Evolutionary conservation across 2,888 invertebrate genomes (phyloP).

Genomic region (Acronicta alni): DNA sequence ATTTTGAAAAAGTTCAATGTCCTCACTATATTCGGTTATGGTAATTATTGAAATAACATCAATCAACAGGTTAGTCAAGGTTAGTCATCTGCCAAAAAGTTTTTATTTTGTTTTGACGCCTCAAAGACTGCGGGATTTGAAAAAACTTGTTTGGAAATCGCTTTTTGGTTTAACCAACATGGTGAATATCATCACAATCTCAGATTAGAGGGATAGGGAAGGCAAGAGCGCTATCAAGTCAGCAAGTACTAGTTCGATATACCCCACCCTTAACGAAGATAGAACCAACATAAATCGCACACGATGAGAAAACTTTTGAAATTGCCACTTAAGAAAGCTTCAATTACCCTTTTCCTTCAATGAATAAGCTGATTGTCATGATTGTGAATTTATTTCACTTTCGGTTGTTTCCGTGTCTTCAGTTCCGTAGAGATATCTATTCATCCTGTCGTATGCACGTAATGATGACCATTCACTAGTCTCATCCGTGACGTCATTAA

Average conservation of each 20-base stretch:
- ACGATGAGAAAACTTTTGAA: not conserved
- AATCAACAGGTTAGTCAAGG: constrained; percentile 53
- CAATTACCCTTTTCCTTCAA: no score
- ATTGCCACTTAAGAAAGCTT: not conserved
- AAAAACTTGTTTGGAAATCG: constrained; percentile 32
- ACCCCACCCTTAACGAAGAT: no score
- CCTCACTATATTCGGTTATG: constrained; percentile 29
- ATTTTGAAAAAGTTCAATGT: constrained; percentile 30
- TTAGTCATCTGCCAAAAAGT: constrained; percentile 20
- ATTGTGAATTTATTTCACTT: not conserved
- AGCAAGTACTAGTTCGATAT: no score
- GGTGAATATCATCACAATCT: no score
- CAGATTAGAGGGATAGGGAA: no score
- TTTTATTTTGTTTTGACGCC: constrained; percentile 46
- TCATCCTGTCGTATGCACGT: constrained; percentile 20
- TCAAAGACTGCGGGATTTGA: constrained; percentile 21
- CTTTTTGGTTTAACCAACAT: constrained; percentile 12
- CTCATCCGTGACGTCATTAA: constrained; percentile 40
- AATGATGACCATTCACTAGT: constrained; percentile 19
- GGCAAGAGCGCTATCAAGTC: no score
- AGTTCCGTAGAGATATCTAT: constrained; percentile 9
- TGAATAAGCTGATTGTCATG: not conserved
- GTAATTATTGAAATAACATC: constrained; percentile 50
- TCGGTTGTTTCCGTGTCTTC: not conserved
- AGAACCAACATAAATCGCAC: not conserved